phyloP scores from a whole-genome alignment of 2,888 invertebrate species.

The Crepidodera aurea region DNA sequence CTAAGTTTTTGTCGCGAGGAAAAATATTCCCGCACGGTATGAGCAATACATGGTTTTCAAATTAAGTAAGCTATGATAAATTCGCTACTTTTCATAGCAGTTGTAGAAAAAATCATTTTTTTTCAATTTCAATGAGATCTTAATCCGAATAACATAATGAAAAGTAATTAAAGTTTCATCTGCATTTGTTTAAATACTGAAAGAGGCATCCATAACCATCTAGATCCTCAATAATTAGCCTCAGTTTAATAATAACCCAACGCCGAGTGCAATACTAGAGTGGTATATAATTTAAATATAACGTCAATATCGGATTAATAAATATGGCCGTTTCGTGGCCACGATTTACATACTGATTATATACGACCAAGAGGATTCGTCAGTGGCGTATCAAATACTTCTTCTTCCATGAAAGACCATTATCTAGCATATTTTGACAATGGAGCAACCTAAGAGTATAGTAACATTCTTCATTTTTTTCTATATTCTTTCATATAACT shows the following conservation, averaged over 20 bases:
- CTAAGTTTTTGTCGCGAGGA: no score
- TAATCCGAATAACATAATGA: slow-evolving; percentile 8
- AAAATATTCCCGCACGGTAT: no score
- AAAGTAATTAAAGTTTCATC: slow-evolving; percentile 13
- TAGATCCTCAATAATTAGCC: slow-evolving; percentile 51
- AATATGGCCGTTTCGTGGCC: slow-evolving; percentile 58
- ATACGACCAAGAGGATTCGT: slow-evolving; percentile 40
- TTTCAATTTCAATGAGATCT: no score
- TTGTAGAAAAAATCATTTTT: no score
- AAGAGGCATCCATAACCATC: not conserved
- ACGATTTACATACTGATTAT: slow-evolving; percentile 62
- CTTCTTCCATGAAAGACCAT: not conserved
- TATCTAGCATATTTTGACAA: no score
- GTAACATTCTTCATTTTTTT: no score
- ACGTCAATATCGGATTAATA: slow-evolving; percentile 60
- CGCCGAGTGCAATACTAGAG: slow-evolving; percentile 54
- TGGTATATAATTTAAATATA: slow-evolving; percentile 58
- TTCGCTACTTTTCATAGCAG: no score
- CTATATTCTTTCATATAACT: no score
- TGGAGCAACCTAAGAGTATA: no score
- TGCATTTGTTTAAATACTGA: slow-evolving; percentile 1
- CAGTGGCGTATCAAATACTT: not conserved
- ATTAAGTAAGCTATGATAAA: no score
- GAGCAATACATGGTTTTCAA: no score
- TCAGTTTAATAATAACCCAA: slow-evolving; percentile 54